Evolutionary conservation across 2,113 vertebrate genomes (phyloP).

Genomic region (Myrmecobius fasciatus): DNA sequence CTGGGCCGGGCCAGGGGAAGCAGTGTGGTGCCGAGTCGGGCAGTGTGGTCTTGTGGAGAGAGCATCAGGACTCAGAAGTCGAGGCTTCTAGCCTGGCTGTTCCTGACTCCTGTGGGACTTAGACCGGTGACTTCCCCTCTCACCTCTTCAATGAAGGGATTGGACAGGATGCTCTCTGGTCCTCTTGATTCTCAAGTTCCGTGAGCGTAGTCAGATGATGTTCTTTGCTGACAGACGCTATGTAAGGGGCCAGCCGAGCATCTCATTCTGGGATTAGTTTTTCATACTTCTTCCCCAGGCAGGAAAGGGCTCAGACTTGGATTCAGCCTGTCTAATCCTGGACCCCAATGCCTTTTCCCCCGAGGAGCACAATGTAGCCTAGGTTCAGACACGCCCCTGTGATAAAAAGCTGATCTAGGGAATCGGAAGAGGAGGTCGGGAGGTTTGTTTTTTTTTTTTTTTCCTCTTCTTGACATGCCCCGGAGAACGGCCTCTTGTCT

Average conservation of each 20-base stretch:
- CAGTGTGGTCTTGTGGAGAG: background rate
- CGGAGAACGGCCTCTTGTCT: background rate
- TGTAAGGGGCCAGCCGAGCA: no score
- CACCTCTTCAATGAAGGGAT: background rate
- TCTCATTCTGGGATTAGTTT: background rate
- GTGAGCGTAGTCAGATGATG: no score
- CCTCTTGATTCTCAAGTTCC: no score
- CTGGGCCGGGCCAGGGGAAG: background rate
- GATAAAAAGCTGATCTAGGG: background rate
- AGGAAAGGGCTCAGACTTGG: background rate
- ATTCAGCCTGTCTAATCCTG: background rate
- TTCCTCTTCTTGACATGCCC: rapidly evolving
- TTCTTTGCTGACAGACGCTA: no score
- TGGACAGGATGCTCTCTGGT: background rate
- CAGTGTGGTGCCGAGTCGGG: no score
- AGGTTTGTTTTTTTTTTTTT: rapidly evolving
- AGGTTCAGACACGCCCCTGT: background rate
- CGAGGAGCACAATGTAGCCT: background rate
- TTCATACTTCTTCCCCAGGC: background rate
- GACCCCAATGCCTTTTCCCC: background rate
- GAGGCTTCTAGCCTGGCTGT: background rate
- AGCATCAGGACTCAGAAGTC: no score
- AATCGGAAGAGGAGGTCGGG: background rate
- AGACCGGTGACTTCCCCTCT: background rate
- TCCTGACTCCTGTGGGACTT: background rate